These are phyloP conservation scores for Oreochromis aureus DNA, from an alignment of 2,113 vertebrate genomes.

Conservation along the genomic window DNA sequence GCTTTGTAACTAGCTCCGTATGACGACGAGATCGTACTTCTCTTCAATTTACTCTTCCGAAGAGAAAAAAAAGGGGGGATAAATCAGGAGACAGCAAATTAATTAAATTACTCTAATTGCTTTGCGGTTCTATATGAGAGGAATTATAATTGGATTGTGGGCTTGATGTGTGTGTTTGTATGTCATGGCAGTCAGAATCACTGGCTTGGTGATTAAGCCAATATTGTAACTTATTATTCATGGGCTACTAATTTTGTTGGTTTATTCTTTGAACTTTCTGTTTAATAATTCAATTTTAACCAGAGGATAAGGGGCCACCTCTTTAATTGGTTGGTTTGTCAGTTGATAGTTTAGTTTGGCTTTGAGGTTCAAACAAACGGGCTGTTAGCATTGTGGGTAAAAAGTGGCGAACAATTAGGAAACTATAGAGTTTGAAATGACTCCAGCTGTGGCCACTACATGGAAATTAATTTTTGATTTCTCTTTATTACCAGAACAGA, in stretches of 20 bases:
- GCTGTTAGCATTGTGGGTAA: neutral
- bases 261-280: slow-evolving; percentile 46
- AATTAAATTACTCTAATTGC: slow-evolving; percentile 60
- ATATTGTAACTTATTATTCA: slow-evolving; percentile 56
- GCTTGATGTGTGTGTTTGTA: slow-evolving; percentile 15
- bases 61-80: neutral
- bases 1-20: slow-evolving; percentile 34
- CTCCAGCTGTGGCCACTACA: neutral
- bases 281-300: slow-evolving; percentile 37
- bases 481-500: neutral
- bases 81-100: slow-evolving; percentile 17
- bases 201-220: slow-evolving; percentile 56
- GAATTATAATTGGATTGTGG: slow-evolving; percentile 46
- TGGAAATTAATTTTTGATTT: slow-evolving; percentile 14
- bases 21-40: neutral
- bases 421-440: neutral
- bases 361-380: slow-evolving; percentile 22
- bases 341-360: slow-evolving; percentile 2
- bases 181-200: slow-evolving; percentile 3
- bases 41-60: slow-evolving; percentile 22
- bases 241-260: slow-evolving; percentile 36
- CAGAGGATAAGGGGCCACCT: neutral
- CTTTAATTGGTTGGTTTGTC: slow-evolving; percentile 20
- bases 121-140: slow-evolving; percentile 26
- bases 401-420: neutral